Evolutionary conservation across 2,797 vertebrate species (phyloP), one percentile per base, ranked within the genome.

Genomic region (Arremon brunneinucha): DNA sequence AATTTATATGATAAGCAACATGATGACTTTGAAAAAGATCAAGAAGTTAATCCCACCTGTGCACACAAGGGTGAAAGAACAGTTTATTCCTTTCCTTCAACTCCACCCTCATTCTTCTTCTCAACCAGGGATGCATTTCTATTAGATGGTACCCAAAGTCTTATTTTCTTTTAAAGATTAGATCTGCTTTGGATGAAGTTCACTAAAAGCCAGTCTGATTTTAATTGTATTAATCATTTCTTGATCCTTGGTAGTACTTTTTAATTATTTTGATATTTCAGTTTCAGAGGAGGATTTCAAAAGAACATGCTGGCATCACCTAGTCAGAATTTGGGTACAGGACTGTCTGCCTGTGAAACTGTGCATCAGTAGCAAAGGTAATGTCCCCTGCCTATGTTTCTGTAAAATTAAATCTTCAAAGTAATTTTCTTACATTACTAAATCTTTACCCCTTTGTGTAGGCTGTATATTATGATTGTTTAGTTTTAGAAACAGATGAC

Each of bases 401-500:
- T 59, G n/a, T 65, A 64, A 89, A 83, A 82, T 64, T 47, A 52
- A 83, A 89, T 59, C 20, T 74, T 83, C 32, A 14, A 41, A 70
- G 26, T 24, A 53, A 28, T 85, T 83, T 67, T 80, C 26, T 46
- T 55, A 52, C 20, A 22, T 56, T 75, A 67, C 19, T 89, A 24
- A 81, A 69, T 71, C 8, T 72, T 65, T 57, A 64, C 6, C 10
- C 8, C 8, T 49, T 82, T 71, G 12, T 46, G 24, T 71, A 76
- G 34, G 24, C 30, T 81, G 11, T 20, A 26, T 80, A 50, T 71
- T 86, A 60, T 44, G 23, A 75, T 62, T 75, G 52, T 9, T 63
- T 80, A 43, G 17, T 60, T 92, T 92, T 71, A 81, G 34, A 78
- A 65, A 49, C 7, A 74, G 41, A 69, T 56, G 67, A 91, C 72